Evolutionary conservation across 1,140 invertebrate species (phyloP).

Genomic region (Periplaneta americana): DNA sequence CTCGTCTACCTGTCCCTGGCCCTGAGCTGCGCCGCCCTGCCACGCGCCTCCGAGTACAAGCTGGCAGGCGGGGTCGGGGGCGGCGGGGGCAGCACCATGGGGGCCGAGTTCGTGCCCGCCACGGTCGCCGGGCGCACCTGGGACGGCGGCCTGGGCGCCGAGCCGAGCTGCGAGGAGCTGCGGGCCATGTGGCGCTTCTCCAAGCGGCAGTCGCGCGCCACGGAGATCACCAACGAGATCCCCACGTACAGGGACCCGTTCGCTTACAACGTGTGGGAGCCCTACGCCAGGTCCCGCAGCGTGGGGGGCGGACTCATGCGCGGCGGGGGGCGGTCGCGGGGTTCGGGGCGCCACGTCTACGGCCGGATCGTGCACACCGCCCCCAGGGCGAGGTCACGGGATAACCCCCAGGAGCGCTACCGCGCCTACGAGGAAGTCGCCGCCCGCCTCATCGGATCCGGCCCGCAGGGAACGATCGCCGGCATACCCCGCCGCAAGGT

Average conservation of each 20-base stretch:
- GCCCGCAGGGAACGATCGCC: conserved; percentile 37
- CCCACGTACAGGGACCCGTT: conserved; percentile 74
- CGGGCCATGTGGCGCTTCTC: conserved; percentile 89
- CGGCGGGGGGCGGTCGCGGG: conserved; percentile 16
- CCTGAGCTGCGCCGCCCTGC: conserved; percentile 16
- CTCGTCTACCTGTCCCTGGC: conserved; percentile 19
- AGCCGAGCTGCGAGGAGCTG: conserved; percentile 80
- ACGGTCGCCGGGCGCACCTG: conserved; percentile 32
- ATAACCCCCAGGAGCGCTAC: background rate
- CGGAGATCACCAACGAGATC: conserved; percentile 79
- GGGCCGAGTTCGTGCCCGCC: conserved; percentile 33
- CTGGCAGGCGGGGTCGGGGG: conserved; percentile 28
- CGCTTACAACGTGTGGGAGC: conserved; percentile 71
- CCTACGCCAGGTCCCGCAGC: conserved; percentile 30
- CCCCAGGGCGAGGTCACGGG: background rate
- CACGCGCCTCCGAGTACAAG: conserved; percentile 21
- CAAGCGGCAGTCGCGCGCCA: conserved; percentile 77
- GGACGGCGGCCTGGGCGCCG: conserved; percentile 36
- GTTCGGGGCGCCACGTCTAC: conserved; percentile 32
- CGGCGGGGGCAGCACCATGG: conserved; percentile 28
- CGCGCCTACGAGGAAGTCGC: conserved; percentile 12
- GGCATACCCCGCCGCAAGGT: conserved; percentile 44
- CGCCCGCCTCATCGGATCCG: conserved; percentile 33
- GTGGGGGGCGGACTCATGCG: background rate
- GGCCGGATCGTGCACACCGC: conserved; percentile 49